phyloP scores from a whole-genome alignment of 1,140 invertebrate genomes.

The Acromyrmex echinatior region DNA sequence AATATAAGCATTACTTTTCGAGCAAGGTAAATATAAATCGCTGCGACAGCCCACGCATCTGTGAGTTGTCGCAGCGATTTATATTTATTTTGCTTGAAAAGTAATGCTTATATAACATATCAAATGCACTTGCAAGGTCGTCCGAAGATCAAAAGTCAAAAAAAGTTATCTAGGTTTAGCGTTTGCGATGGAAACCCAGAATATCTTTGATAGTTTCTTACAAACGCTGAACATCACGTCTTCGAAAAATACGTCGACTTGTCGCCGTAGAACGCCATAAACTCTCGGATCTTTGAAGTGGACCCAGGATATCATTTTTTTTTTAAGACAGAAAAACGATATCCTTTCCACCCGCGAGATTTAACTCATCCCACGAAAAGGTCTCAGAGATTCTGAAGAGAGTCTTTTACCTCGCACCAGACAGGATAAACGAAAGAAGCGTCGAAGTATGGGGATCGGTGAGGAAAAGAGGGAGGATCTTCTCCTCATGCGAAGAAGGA shows the following conservation, averaged over 20 bases:
- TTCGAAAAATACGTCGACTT: not conserved
- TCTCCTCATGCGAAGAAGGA: not conserved
- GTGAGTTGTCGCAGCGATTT: not conserved
- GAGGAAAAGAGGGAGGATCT: not conserved
- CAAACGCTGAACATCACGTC: not conserved
- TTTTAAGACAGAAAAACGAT: slow-evolving; percentile 53
- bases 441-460: slow-evolving; percentile 18
- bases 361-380: slow-evolving; percentile 46
- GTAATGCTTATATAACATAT: not conserved
- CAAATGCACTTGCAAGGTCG: too few species aligned
- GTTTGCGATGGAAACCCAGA: slow-evolving; percentile 3
- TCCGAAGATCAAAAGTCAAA: not conserved
- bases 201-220: slow-evolving; percentile 6
- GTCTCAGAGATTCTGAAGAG: slow-evolving; percentile 50
- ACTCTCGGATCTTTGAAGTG: slow-evolving; percentile 36
- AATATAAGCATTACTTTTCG: not conserved
- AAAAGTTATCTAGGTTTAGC: not conserved
- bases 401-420: slow-evolving; percentile 65
- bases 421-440: slow-evolving; percentile 72
- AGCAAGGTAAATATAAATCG: slow-evolving; percentile 7
- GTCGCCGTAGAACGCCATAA: not conserved
- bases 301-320: not conserved
- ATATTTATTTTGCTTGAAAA: not conserved
- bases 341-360: slow-evolving; percentile 45
- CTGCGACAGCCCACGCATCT: too few species aligned